These are phyloP conservation scores for Cheilosia soror DNA, from an alignment of 2,888 invertebrate species.

Conservation along the genomic window DNA sequence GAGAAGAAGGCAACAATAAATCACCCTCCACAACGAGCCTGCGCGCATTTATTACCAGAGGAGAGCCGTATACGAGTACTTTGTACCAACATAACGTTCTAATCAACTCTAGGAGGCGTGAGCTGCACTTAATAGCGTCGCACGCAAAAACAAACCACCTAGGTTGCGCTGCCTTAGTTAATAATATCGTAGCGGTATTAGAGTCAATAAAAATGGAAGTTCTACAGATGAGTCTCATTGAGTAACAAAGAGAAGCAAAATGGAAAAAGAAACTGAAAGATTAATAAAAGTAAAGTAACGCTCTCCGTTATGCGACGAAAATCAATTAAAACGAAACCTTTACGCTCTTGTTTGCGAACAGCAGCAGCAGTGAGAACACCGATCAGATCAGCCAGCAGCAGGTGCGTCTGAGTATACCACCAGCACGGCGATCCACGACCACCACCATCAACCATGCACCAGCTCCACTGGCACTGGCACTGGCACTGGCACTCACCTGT, in stretches of 20 bases:
- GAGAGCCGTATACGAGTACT: slow-evolving; percentile 8
- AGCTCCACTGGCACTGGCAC: slow-evolving; percentile 11
- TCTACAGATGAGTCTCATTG: slow-evolving; percentile 40
- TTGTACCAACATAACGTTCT: slow-evolving; percentile 51
- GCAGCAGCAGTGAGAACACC: slow-evolving; percentile 40
- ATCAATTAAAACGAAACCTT: slow-evolving; percentile 65
- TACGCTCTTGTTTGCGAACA: slow-evolving; percentile 44
- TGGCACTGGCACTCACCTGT: slow-evolving; percentile 56
- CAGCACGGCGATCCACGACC: slow-evolving; percentile 23
- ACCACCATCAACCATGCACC: slow-evolving; percentile 7
- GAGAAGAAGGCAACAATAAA: slow-evolving; percentile 61
- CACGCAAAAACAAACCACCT: slow-evolving; percentile 25
- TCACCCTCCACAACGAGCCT: slow-evolving; percentile 34
- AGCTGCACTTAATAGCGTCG: slow-evolving; percentile 51
- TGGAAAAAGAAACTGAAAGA: background rate
- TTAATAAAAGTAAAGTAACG: slow-evolving; percentile 29
- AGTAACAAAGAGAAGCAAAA: slow-evolving; percentile 10
- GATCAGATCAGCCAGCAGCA: slow-evolving; percentile 56
- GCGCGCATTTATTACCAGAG: slow-evolving; percentile 9
- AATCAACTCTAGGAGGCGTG: slow-evolving; percentile 68
- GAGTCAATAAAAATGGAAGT: slow-evolving; percentile 44
- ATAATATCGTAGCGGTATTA: slow-evolving; percentile 62
- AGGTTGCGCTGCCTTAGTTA: slow-evolving; percentile 59
- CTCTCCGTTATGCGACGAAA: slow-evolving; percentile 46
- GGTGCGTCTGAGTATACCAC: slow-evolving; percentile 59